phyloP scores from a whole-genome alignment of 2,888 invertebrate species.

The Agrilus biguttatus region DNA sequence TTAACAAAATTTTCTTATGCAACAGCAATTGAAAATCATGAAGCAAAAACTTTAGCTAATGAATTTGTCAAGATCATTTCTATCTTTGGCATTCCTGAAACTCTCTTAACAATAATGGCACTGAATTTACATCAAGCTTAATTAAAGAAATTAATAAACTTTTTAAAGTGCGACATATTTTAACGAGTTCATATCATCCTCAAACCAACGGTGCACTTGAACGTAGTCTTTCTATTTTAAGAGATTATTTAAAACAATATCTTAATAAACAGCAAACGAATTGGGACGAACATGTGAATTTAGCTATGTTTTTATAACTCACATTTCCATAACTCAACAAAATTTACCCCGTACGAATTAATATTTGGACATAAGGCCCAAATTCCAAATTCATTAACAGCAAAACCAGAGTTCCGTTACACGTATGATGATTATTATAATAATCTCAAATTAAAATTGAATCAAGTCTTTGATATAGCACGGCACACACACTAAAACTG shows the following conservation, averaged over 20 bases:
- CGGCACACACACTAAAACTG: too few relatives aligned
- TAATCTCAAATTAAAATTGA: slow-evolving; percentile 11
- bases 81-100: slow-evolving; percentile 7
- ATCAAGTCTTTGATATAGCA: slow-evolving; percentile 12
- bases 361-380: slow-evolving; percentile 13
- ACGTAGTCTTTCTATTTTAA: slow-evolving; percentile 16
- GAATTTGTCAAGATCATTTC: too few relatives aligned
- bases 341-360: slow-evolving; percentile 16
- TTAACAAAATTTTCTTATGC: slow-evolving; percentile 15
- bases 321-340: slow-evolving; percentile 14
- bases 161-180: slow-evolving; percentile 14
- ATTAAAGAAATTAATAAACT: slow-evolving; percentile 10
- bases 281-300: slow-evolving; percentile 6
- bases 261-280: slow-evolving; percentile 11
- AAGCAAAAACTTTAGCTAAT: slow-evolving; percentile 10
- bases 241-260: slow-evolving; percentile 16
- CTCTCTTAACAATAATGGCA: slow-evolving; percentile 11
- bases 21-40: slow-evolving; percentile 16
- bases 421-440: slow-evolving; percentile 14
- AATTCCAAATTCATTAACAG: slow-evolving; percentile 12
- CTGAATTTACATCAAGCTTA: slow-evolving; percentile 9
- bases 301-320: slow-evolving; percentile 15
- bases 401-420: slow-evolving; percentile 14
- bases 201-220: slow-evolving; percentile 17
- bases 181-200: slow-evolving; percentile 15